A percentile compares a stretch with the other conserved stretches of the same genome.
Conservation (phyloP, 2,113 vertebrate genomes). For the Dipodomys merriami region DNA sequence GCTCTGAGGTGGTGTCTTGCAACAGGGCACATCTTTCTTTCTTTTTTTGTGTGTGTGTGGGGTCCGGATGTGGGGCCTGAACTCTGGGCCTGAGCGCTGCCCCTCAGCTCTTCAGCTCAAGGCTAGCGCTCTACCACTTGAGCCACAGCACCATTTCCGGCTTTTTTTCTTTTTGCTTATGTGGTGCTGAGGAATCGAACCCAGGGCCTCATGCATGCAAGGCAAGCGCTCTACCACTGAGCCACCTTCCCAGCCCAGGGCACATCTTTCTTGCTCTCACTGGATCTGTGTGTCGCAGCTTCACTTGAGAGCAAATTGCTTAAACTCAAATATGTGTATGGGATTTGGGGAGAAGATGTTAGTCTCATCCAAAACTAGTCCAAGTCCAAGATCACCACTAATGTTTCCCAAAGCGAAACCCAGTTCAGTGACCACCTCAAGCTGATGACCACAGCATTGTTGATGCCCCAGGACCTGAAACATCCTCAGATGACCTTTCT, state of each 20-base stretch:
- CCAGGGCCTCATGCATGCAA: too few relatives aligned
- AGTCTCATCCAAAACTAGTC: neutral
- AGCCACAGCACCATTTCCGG: too few relatives aligned
- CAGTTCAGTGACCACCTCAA: neutral
- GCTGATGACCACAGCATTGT: neutral
- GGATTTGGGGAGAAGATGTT: neutral
- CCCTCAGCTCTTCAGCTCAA: too few relatives aligned
- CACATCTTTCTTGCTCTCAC: neutral
- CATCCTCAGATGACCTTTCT: neutral
- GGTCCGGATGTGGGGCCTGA: too few relatives aligned
- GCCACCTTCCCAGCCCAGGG: neutral
- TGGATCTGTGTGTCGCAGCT: neutral
- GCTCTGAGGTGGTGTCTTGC: neutral
- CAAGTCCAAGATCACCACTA: neutral
- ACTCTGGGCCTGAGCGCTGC: too few relatives aligned
- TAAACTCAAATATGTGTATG: neutral
- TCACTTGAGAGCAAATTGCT: neutral
- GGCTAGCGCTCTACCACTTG: too few relatives aligned
- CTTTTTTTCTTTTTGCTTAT: too few relatives aligned
- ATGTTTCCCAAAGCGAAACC: neutral
- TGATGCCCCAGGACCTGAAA: neutral
- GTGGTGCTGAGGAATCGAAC: too few relatives aligned
- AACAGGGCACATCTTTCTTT: neutral
- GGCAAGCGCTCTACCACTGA: too few relatives aligned
- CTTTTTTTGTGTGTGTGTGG: too few relatives aligned